A percentile compares a stretch with the other conserved stretches of the same genome.
phyloP scores from a whole-genome alignment of 2,113 vertebrate species.

The Epinephelus moara region DNA sequence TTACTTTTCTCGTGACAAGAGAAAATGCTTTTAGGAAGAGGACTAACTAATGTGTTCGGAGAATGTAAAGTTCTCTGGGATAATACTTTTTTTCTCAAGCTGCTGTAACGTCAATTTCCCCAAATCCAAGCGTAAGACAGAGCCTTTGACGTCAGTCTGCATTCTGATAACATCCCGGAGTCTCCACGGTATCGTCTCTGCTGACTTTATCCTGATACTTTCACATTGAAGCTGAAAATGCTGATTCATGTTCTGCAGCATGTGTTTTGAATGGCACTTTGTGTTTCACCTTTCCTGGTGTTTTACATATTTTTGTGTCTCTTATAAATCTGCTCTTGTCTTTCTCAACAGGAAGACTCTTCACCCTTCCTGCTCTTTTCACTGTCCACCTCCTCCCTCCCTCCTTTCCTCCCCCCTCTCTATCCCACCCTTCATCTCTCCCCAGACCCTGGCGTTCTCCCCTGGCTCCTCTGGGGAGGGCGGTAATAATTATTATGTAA shows the following conservation, averaged over 20 bases:
- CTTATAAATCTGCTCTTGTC: conserved; percentile 18
- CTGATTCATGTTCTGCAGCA: neutral
- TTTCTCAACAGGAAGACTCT: conserved; percentile 68
- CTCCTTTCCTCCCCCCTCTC: conserved; percentile 6
- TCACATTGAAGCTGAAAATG: neutral
- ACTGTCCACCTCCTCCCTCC: conserved; percentile 51
- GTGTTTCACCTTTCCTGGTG: neutral
- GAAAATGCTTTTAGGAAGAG: neutral
- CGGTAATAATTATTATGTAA: conserved; percentile 91
- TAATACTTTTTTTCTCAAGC: neutral
- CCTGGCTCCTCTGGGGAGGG: conserved; percentile 78
- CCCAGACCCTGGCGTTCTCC: conserved; percentile 56
- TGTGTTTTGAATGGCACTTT: neutral
- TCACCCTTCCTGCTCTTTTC: conserved; percentile 59
- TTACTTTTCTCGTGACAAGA: neutral
- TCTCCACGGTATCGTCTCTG: neutral
- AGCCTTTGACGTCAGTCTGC: neutral
- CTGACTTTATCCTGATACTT: neutral
- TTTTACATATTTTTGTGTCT: neutral
- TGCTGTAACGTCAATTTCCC: too few relatives aligned
- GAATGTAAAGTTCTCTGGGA: neutral
- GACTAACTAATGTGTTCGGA: neutral
- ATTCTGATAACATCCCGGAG: neutral
- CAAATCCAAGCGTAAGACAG: neutral
- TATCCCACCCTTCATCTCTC: conserved; percentile 74